A percentile compares a stretch with the other conserved stretches of the same genome.
These are phyloP conservation scores for Sebastes hubbsi DNA, from an alignment of 2,797 vertebrate genomes.

Conservation along the genomic window DNA sequence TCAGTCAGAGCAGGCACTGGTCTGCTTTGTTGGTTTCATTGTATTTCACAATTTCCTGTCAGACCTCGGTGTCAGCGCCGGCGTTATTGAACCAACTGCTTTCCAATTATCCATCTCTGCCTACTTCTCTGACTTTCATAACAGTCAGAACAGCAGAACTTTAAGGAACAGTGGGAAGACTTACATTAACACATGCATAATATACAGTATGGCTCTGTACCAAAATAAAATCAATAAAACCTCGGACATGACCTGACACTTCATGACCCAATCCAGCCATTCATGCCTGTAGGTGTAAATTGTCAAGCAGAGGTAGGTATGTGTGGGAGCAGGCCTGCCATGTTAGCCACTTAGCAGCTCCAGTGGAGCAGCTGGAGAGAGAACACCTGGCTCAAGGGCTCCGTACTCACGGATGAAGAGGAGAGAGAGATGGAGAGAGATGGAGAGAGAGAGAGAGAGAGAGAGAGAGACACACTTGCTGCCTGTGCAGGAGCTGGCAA, in stretches of 20 bases:
- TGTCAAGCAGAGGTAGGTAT: conserved; percentile 11
- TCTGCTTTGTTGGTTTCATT: conserved; percentile 7
- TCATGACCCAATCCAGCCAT: not conserved
- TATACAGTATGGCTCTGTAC: not conserved
- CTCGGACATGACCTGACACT: not conserved
- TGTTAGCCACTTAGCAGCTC: conserved; percentile 6
- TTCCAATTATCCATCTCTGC: conserved; percentile 1
- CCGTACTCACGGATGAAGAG: not conserved
- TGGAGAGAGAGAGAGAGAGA: no score
- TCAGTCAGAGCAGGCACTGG: not conserved
- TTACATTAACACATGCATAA: not conserved
- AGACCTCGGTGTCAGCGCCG: not conserved
- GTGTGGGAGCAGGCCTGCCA: conserved; percentile 4
- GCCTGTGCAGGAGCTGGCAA: not conserved
- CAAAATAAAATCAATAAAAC: not conserved
- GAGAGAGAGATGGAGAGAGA: no score
- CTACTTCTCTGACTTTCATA: no score
- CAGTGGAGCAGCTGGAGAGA: conserved; percentile 2
- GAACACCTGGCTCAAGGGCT: conserved; percentile 20
- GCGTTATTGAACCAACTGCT: conserved; percentile 1
- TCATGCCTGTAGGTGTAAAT: not conserved
- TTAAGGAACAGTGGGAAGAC: not conserved
- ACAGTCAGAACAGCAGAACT: not conserved
- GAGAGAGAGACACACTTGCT: not conserved
- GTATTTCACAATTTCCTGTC: not conserved